Conservation (phyloP, 2,888 invertebrate genomes). For the Tetramorium bicarinatum region DNA sequence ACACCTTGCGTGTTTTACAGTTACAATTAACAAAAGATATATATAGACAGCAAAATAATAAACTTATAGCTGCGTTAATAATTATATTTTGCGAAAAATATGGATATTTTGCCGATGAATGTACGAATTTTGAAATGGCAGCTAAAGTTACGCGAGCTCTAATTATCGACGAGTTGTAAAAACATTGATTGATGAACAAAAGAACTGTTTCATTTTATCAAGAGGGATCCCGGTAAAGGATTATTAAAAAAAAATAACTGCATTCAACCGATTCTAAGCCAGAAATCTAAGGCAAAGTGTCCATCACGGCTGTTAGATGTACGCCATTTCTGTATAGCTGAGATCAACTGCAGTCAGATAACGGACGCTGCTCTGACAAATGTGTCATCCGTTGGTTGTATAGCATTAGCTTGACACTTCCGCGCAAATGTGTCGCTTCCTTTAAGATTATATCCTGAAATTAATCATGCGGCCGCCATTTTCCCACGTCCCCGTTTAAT, state of each 20-base stretch:
- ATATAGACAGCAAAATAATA: neutral
- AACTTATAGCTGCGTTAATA: neutral
- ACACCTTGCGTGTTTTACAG: neutral
- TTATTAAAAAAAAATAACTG: slow-evolving; percentile 1
- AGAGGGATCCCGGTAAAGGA: neutral
- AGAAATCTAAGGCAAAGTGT: slow-evolving; percentile 7
- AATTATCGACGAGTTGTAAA: slow-evolving; percentile 9
- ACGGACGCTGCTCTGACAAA: slow-evolving; percentile 34
- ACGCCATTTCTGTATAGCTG: neutral
- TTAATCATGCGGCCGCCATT: slow-evolving; percentile 58
- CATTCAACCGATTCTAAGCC: neutral
- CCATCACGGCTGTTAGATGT: slow-evolving; percentile 1
- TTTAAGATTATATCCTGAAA: slow-evolving; percentile 63
- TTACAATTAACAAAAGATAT: neutral
- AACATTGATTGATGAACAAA: neutral
- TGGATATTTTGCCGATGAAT: neutral
- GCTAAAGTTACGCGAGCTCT: neutral
- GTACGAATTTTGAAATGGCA: neutral
- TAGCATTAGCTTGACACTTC: slow-evolving; percentile 9
- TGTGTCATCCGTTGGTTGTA: slow-evolving; percentile 34
- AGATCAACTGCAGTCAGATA: slow-evolving; percentile 41
- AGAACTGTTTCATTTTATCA: slow-evolving; percentile 11
- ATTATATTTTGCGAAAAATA: neutral
- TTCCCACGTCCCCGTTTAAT: slow-evolving; percentile 54
- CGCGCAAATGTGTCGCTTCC: slow-evolving; percentile 44